Base-by-base conservation (phyloP, 2,888 invertebrate genomes). In the Colostygia pectinataria region DNA sequence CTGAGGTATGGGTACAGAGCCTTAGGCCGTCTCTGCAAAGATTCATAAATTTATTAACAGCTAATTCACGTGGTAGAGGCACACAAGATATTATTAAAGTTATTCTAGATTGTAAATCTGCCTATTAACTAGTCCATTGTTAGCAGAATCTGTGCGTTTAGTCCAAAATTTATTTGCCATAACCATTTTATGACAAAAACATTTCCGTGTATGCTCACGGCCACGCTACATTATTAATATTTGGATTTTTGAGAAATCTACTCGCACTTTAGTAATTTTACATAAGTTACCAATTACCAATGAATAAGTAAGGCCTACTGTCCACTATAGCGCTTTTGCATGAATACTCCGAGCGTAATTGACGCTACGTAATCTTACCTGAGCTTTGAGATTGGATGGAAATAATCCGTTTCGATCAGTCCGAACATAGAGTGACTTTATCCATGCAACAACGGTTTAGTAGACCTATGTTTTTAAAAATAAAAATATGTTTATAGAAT, bases 101-200 rank as follows among this genome's bases (percentile, higher is more conserved):
- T 20, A 43, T 8, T 14, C 23, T 36, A 36, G 34, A 34, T 43
- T 20, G 6, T 0, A 32, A 43, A 36, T 37, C 15, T 37, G 12
- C 45, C 38, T n/a, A n/a, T n/a, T n/a, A n/a, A n/a, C n/a, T 45
- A 31, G 44, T 37, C 24, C 8, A 10, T 12, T 36, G 8, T 20
- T 8, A n/a, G n/a, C 20, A 20, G 6, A 20, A 37, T 31, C 28
- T n/a, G 14, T 47, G 28, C 27, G 14, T 65, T 62, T 69, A 65
- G 67, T 67, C 65, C 56, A 53, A 54, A 59, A 53, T 46, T 23
- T 49, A 60, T 63, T 65, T 68, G 65, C 69, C 57, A 45, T 54
- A 40, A 20, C 20, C 18, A 28, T 28, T n/a, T 44, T 10, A 8
- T 6, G 4, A 15, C 9, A 13, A 23, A 12, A 5, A 12, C 9